These are phyloP conservation scores for Chaenogobius annularis DNA, from an alignment of 2,113 vertebrate genomes.

Conservation along the genomic window DNA sequence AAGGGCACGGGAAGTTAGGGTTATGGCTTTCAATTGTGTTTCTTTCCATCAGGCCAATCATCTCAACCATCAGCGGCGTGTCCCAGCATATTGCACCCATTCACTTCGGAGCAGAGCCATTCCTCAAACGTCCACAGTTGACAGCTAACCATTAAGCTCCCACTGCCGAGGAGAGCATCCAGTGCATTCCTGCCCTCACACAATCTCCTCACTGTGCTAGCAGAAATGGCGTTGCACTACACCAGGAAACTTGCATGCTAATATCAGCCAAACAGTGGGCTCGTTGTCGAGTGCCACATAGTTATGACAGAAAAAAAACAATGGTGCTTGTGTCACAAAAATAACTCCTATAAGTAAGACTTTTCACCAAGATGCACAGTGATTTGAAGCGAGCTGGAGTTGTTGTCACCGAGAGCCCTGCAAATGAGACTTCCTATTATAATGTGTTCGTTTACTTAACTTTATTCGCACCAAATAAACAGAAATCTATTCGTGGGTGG, in stretches of 20 bases:
- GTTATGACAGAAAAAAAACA: slow-evolving; percentile 80
- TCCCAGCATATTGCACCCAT: neutral
- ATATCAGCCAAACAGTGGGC: slow-evolving; percentile 82
- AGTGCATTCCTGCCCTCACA: slow-evolving; percentile 74
- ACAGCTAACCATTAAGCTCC: slow-evolving; percentile 65
- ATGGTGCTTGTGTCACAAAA: slow-evolving; percentile 77
- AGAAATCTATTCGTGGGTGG: neutral
- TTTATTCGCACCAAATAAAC: neutral
- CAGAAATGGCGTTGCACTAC: slow-evolving; percentile 83
- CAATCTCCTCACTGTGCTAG: slow-evolving; percentile 80
- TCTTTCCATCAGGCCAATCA: slow-evolving; percentile 8
- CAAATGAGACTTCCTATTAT: neutral
- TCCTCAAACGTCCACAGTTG: slow-evolving; percentile 45
- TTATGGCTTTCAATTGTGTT: neutral
- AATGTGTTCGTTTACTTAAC: neutral
- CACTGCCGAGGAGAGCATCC: slow-evolving; percentile 65
- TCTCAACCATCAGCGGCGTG: slow-evolving; percentile 1
- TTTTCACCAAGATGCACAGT: slow-evolving; percentile 62
- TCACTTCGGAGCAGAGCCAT: slow-evolving; percentile 17
- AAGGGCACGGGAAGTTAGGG: neutral
- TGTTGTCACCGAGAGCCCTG: slow-evolving; percentile 7
- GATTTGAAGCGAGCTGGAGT: slow-evolving; percentile 42
- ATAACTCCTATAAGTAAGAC: slow-evolving; percentile 82
- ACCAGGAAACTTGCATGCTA: slow-evolving; percentile 88
- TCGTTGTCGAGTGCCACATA: slow-evolving; percentile 84